Evolutionary conservation across 2,797 vertebrate genomes (phyloP), one percentile per base, ranked within the genome.

Genomic region (Mormyrus hasselquistii): DNA sequence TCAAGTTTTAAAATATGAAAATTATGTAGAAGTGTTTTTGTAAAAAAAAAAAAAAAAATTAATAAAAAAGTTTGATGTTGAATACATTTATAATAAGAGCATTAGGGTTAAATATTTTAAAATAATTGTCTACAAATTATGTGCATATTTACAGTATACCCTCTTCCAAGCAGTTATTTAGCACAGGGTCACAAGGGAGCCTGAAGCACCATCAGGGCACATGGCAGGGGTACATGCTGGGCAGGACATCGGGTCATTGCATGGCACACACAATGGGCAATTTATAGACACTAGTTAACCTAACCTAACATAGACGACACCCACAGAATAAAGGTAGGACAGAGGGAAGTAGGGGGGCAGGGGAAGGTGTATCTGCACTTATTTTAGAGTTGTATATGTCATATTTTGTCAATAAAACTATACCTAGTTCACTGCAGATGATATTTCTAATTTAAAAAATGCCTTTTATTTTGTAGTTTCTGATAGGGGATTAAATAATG

Each of bases 121-220:
- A 79, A 79, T 82, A 82, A 82, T 82, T 82, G 73, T 79, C 73
- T 47, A 82, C 16, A 82, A 82, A 44, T 82, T 82, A 82, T 82
- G 76, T 82, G 38, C 41, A 44, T 82, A 82, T 82, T 22, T 82
- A 38, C 19, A 82, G 16, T 82, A 41, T 76, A 76, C 14, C 69
- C 69, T 38, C 34, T 41, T 41, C 29, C 34, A 41, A 76, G 69
- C 69, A 76, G 5, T 76, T 41, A 76, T 38, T 14, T 16, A 41
- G 34, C 14, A 76, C 34, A 5, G 69, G 34, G 34, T 76, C 69
- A 76, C 14, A 76, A 41, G 34, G 69, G 34, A 14, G 34, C 69
- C 69, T 76, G 69, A 14, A 8, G 69, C 69, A 76, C 19, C 69
- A 41, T 76, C 19, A 41, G 34, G 34, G 69, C 34, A 19, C 12